Evolutionary conservation across 2,888 invertebrate genomes (phyloP), one percentile per base, ranked within the genome.

Genomic region (Zhengitettix transpicula): DNA sequence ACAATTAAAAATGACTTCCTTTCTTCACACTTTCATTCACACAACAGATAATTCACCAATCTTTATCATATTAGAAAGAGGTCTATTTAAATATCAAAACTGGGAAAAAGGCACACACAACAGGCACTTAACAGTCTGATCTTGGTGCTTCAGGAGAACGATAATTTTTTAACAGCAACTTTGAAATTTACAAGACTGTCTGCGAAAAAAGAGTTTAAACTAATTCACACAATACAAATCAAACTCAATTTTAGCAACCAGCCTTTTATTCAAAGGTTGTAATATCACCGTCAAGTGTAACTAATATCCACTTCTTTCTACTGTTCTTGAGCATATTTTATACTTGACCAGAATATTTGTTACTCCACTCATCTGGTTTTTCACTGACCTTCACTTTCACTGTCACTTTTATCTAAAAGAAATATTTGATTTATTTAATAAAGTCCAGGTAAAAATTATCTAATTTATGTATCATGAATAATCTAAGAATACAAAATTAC

Each of bases 361-460:
- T 28, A 57, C 52, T 42, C 44, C 52, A 52, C 40, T 55, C 12
- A 11, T 42, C 15, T 17, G 14, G n/a, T 40, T n/a, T 59, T 16
- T 83, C 84, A 90, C 79, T 90, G 90, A 78, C 89, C 90, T 80
- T 91, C 90, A 77, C 90, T 91, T 80, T 91, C 90, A 79, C 89
- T 91, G 83, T 91, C 90, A 79, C 89, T 90, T 80, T 90, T 90
- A 81, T 91, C 90, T 91, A 82, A 65, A 82, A 83, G 66, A 67
- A 51, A 57, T 28, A 47, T 28, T 40, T n/a, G 9, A 28, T 14
- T 55, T 55, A 53, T 5, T 53, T 16, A 51, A 8, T 47, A 12
- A 15, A 8, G 15, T n/a, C 5, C 47, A 47, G 3, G 8, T 47
- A 56, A 56, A 17, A 56, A 40, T 57, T 28, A 56, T 42, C 10